Evolutionary conservation across 2,888 invertebrate genomes (phyloP).

Genomic region (Myathropa florea): DNA sequence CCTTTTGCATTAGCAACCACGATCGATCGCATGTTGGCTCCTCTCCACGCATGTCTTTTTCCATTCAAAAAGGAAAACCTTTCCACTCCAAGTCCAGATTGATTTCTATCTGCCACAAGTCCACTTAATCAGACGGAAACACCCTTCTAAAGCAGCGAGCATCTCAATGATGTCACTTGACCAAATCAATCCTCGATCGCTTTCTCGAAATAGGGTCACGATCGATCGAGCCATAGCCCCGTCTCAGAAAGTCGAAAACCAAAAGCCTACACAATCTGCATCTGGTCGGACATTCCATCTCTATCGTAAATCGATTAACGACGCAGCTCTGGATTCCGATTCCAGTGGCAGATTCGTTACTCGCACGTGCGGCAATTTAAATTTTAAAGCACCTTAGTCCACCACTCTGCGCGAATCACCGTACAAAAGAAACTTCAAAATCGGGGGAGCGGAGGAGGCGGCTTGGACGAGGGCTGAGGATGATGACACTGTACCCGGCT

Average conservation of each 20-base stretch:
- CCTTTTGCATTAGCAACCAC: too few species aligned
- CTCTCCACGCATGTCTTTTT: too few species aligned
- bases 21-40: too few species aligned
- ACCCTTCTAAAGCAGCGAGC: background rate
- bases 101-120: background rate
- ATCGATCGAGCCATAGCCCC: background rate
- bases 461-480: background rate
- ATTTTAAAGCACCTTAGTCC: background rate
- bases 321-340: background rate
- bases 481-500: constrained; percentile 11
- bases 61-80: too few species aligned
- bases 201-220: background rate
- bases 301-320: background rate
- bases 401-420: constrained; percentile 1
- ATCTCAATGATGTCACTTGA: background rate
- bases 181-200: background rate
- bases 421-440: constrained; percentile 22
- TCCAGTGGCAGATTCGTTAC: background rate
- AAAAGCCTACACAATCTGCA: background rate
- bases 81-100: too few species aligned
- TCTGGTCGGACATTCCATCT: background rate
- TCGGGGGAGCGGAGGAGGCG: background rate
- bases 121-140: background rate
- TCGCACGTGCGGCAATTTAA: background rate
- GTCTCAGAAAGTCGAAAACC: background rate